Percentiles rank a stretch among this genome's conserved stretches.
Evolutionary conservation across 2,797 vertebrate genomes (phyloP).

Genomic region (Hydrolagus colliei): DNA sequence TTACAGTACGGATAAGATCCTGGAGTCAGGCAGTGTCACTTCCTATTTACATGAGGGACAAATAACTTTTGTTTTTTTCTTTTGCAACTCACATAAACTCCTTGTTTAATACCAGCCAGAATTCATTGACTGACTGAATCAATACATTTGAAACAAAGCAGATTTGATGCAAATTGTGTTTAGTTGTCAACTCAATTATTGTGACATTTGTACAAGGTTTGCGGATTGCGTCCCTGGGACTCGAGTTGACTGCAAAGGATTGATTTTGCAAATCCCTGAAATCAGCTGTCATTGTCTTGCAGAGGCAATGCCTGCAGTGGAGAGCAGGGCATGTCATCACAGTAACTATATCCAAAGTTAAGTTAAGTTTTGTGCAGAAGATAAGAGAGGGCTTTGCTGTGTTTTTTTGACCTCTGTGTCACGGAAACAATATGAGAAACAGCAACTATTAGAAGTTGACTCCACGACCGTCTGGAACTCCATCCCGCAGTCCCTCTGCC

Average conservation of each 20-base stretch:
- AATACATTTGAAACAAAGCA: neutral
- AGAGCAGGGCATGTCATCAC: no score
- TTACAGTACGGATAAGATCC: neutral
- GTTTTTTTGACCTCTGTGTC: neutral
- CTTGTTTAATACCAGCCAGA: neutral
- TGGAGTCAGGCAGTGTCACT: neutral
- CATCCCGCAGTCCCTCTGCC: no score
- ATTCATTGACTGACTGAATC: neutral
- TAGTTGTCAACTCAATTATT: slow-evolving; percentile 13
- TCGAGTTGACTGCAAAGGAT: neutral
- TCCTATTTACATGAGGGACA: neutral
- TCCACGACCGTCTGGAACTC: no score
- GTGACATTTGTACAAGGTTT: slow-evolving; percentile 4
- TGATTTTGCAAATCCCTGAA: slow-evolving; percentile 17
- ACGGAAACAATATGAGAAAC: neutral
- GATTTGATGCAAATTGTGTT: slow-evolving; percentile 5
- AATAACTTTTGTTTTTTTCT: neutral
- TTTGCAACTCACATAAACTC: neutral
- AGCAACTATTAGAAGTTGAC: neutral
- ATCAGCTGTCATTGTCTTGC: neutral
- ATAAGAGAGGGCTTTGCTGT: neutral
- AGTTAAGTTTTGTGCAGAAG: neutral
- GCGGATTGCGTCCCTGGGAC: neutral
- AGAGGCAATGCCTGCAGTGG: neutral
- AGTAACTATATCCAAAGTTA: no score